A percentile compares a stretch with the other conserved stretches of the same genome.
Conservation (phyloP, 2,888 invertebrate genomes). For the Megamerina dolium region DNA sequence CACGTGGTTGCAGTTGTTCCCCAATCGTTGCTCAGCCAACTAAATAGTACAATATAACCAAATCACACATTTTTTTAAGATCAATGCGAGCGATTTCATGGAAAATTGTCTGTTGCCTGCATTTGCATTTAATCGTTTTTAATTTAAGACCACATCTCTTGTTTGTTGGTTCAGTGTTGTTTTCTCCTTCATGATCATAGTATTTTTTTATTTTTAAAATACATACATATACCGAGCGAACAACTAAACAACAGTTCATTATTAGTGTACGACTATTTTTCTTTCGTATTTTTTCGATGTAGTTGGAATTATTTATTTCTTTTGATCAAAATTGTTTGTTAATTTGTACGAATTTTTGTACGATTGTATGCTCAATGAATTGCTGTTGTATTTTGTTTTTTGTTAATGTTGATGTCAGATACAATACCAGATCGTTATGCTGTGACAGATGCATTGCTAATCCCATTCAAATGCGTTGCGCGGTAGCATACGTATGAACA, state of each 20-base stretch:
- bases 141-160: constrained; percentile 7
- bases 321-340: constrained; percentile 9
- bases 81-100: constrained; percentile 14
- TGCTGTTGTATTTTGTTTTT: too few species aligned
- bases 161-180: too few species aligned
- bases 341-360: constrained; percentile 12
- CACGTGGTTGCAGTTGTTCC: background rate
- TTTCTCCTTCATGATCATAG: too few species aligned
- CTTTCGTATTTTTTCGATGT: too few species aligned
- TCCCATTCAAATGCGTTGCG: constrained; percentile 6
- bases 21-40: background rate
- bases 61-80: constrained; percentile 9
- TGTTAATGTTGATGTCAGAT: background rate
- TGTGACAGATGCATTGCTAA: constrained; percentile 10
- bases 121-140: constrained; percentile 15
- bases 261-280: too few species aligned
- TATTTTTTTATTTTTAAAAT: too few species aligned
- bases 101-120: constrained; percentile 10
- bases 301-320: background rate
- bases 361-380: too few species aligned
- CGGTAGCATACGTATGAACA: background rate
- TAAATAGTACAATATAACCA: background rate
- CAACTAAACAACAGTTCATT: too few species aligned
- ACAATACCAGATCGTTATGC: constrained; percentile 4
- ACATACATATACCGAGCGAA: too few species aligned